Evolutionary conservation across 2,113 vertebrate species (phyloP).

Genomic region (Rattus rattus): DNA sequence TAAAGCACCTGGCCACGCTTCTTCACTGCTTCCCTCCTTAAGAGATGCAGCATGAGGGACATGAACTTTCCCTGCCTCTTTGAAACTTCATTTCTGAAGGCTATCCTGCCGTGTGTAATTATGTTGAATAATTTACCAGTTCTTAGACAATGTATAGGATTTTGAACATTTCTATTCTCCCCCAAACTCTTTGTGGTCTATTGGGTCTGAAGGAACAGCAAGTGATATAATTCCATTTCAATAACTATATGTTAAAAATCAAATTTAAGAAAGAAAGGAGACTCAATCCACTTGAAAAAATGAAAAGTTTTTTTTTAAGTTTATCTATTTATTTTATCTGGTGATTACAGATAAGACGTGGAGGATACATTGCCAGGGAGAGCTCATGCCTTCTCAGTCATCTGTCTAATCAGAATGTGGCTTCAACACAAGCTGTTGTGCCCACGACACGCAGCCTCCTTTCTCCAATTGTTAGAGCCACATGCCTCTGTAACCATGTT

Average conservation of each 20-base stretch:
- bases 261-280: not conserved
- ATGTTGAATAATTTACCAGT: not conserved
- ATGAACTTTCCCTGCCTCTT: no score
- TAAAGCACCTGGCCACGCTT: no score
- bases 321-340: not conserved
- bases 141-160: not conserved
- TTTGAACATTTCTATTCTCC: not conserved
- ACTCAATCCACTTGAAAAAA: not conserved
- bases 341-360: not conserved
- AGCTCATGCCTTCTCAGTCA: not conserved
- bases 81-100: not conserved
- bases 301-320: no score
- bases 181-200: not conserved
- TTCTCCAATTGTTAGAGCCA: not conserved
- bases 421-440: rapidly evolving
- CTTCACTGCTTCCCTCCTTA: not conserved
- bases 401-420: not conserved
- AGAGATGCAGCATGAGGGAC: not conserved
- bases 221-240: not conserved
- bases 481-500: not conserved
- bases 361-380: not conserved
- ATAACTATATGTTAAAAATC: not conserved
- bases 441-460: no score
- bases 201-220: not conserved
- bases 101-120: not conserved